phyloP scores from a whole-genome alignment of 2,888 invertebrate genomes.

The Sminthurides aquaticus region DNA sequence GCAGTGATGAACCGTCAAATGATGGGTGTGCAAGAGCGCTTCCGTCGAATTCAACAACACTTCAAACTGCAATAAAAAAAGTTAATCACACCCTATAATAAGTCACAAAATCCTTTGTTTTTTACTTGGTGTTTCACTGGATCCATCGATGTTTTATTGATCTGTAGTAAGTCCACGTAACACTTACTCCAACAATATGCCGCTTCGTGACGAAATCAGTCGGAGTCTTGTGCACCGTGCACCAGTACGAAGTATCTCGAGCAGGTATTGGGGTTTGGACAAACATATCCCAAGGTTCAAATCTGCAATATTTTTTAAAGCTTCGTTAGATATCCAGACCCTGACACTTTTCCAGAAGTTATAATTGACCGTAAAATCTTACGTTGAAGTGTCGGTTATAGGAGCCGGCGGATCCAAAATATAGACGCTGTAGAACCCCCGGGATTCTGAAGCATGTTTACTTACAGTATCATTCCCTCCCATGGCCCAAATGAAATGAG shows the following conservation, averaged over 20 bases:
- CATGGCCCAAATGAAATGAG: neutral
- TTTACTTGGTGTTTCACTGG: no score
- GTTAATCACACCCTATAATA: neutral
- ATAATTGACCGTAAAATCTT: neutral
- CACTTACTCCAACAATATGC: neutral
- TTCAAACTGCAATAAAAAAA: neutral
- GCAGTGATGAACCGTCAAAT: neutral
- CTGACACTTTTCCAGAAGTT: neutral
- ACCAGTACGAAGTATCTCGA: constrained; percentile 15
- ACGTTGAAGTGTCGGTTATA: neutral
- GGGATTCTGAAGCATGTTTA: neutral
- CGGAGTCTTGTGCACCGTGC: constrained; percentile 17
- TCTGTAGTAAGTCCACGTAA: no score
- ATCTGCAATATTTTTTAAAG: constrained; percentile 2
- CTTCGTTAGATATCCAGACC: no score
- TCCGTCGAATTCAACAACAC: neutral
- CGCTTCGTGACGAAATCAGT: neutral
- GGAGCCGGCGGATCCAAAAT: neutral
- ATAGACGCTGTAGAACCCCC: neutral
- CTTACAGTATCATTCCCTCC: neutral
- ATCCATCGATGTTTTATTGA: no score
- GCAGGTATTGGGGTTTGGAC: constrained; percentile 2
- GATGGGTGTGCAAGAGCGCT: neutral
- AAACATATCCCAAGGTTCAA: constrained; percentile 7
- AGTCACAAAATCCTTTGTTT: no score